Conservation (phyloP, 2,113 vertebrate species). For the Crotalus viridis region DNA sequence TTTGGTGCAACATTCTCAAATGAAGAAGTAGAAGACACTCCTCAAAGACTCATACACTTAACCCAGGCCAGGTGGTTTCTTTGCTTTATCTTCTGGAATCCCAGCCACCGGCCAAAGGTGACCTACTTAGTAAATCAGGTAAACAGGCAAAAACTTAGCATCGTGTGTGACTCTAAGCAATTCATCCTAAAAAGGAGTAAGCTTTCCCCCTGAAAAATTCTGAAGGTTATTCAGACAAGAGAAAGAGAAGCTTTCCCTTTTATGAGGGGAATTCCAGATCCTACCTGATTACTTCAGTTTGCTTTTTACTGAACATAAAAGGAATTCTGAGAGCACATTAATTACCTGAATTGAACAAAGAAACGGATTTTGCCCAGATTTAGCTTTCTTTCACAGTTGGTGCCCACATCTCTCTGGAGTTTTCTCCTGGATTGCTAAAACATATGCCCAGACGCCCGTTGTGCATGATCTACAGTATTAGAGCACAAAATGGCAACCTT, state of each 20-base stretch:
- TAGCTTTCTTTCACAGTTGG: background rate
- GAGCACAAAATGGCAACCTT: background rate
- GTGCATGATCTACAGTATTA: background rate
- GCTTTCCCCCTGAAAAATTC: background rate
- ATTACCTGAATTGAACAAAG: background rate
- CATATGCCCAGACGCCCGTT: background rate
- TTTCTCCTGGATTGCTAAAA: background rate
- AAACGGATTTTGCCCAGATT: background rate
- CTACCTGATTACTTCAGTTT: background rate
- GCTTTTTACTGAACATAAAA: background rate
- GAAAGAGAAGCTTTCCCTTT: background rate
- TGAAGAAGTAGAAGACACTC: background rate
- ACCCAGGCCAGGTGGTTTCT: background rate
- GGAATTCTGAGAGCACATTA: background rate
- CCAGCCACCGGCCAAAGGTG: background rate
- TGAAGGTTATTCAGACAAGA: background rate
- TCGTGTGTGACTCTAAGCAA: background rate
- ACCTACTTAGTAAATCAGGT: background rate
- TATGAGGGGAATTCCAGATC: background rate
- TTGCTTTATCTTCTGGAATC: background rate
- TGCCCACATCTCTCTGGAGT: background rate
- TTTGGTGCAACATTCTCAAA: background rate
- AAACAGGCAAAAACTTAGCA: background rate
- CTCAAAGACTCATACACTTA: background rate
- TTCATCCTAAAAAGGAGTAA: background rate